Evolutionary conservation across 2,113 vertebrate species (phyloP).

Genomic region (Cyprinodon brontotheroides): DNA sequence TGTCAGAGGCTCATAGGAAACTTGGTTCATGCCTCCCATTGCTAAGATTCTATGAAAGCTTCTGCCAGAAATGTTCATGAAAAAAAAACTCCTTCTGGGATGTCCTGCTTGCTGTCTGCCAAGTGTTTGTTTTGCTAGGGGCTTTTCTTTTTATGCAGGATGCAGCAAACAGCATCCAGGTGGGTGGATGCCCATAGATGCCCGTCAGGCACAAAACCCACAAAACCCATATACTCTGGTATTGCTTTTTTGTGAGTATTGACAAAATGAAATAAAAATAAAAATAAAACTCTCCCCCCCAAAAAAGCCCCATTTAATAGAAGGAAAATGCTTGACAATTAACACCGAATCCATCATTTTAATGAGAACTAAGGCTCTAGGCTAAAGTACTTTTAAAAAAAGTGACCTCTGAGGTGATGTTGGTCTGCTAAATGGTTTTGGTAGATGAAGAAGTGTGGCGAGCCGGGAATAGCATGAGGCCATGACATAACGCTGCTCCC

Average conservation of each 20-base stretch:
- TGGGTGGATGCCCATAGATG: slow-evolving; percentile 29
- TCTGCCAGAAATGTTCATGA: slow-evolving; percentile 27
- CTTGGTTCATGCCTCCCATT: neutral
- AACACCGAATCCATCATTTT: neutral
- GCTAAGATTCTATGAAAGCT: neutral
- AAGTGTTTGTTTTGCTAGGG: slow-evolving; percentile 34
- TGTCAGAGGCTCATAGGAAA: neutral
- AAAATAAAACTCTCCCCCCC: neutral
- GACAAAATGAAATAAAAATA: slow-evolving; percentile 14
- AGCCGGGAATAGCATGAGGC: slow-evolving; percentile 58
- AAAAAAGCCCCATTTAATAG: neutral
- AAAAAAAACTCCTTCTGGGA: slow-evolving; percentile 38
- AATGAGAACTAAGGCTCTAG: slow-evolving; percentile 28
- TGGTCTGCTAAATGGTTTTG: slow-evolving; percentile 34
- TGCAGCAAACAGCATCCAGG: slow-evolving; percentile 46
- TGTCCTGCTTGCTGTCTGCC: slow-evolving; percentile 12
- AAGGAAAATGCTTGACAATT: slow-evolving; percentile 15
- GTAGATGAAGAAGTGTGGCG: slow-evolving; percentile 34
- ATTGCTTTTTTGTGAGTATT: slow-evolving; percentile 5
- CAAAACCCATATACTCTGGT: neutral
- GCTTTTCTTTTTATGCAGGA: slow-evolving; percentile 37
- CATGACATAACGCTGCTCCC: slow-evolving; percentile 55
- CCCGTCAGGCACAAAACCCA: slow-evolving; percentile 11
- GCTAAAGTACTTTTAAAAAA: slow-evolving; percentile 31
- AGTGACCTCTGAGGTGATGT: slow-evolving; percentile 24